Evolutionary conservation across 92 coral and sea anemone genomes (phyloP), one percentile per base, ranked within the genome.

Genomic region (Muricea muricata): DNA sequence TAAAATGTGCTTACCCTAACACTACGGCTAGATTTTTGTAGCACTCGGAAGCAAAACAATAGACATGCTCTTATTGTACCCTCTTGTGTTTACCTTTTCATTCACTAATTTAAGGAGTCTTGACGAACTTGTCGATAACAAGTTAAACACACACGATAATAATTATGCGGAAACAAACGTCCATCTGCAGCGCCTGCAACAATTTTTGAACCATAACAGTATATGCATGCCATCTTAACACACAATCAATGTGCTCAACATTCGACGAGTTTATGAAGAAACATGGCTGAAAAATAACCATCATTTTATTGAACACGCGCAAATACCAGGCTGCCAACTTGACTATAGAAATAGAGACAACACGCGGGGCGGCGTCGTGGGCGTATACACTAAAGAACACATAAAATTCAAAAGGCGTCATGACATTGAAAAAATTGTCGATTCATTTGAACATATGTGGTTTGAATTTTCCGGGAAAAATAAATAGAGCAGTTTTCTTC

Each of bases 211-310:
- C 25, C 69, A 61, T 61, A 61, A 28, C 69, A 61, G 69, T 32
- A 75, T 85, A n/a, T n/a, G n/a, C n/a, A 30, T 20, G 71, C 60
- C 87, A 83, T 65, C 54, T 86, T 56, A 86, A 78, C 70, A 86
- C 85, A 14, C 89, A 86, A 56, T 78, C 68, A 69, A 86, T 78
- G 89, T 76, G 78, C 40, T 86, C 89, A 68, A 86, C 80, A 66
- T 85, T 61, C 58, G 47, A 78, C 48, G 85, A 65, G 55, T 34
- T 76, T n/a, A n/a, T n/a, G n/a, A n/a, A 24, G 91, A 87, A 57
- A 87, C 91, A 28, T 87, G 84, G 91, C 71, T 82, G 25, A 87
- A 87, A 41, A 82, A 81, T 41, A 81, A 87, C 63, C 90, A 45
- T 31, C 70, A 50, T 29, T 54, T 87, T 37, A 61, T 87, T 33